Evolutionary conservation across 2,113 vertebrate species (phyloP).

Genomic region (Tachysurus vachellii): DNA sequence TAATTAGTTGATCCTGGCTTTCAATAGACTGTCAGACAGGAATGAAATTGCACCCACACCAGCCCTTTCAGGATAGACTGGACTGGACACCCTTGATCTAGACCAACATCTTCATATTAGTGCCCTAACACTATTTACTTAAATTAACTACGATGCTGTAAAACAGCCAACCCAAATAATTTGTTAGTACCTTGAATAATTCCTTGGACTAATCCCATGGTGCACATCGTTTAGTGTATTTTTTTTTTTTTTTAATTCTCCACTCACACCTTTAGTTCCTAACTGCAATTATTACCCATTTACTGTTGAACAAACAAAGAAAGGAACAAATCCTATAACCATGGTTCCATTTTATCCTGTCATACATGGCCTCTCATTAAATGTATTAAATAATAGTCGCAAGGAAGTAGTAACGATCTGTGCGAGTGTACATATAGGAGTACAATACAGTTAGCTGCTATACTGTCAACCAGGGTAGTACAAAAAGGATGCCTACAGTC

Average conservation of each 20-base stretch:
- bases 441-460: not conserved
- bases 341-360: not conserved
- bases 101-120: conserved; percentile 41
- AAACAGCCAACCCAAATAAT: not conserved
- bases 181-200: not conserved
- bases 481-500: too few relatives aligned
- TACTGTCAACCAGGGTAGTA: too few relatives aligned
- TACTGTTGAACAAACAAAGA: not conserved
- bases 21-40: not conserved
- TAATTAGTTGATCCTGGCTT: not conserved
- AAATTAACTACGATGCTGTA: not conserved
- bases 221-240: accelerated
- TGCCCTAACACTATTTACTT: conserved; percentile 15
- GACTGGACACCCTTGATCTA: not conserved
- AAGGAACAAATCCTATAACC: not conserved
- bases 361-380: not conserved
- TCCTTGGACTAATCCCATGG: not conserved
- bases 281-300: not conserved
- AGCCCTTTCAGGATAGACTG: not conserved
- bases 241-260: not conserved
- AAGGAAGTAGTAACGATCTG: not conserved
- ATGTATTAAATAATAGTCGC: not conserved
- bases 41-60: not conserved
- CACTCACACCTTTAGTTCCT: not conserved
- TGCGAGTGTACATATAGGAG: not conserved